Conservation (phyloP, 2,888 invertebrate genomes). For the Polia nebulosa region DNA sequence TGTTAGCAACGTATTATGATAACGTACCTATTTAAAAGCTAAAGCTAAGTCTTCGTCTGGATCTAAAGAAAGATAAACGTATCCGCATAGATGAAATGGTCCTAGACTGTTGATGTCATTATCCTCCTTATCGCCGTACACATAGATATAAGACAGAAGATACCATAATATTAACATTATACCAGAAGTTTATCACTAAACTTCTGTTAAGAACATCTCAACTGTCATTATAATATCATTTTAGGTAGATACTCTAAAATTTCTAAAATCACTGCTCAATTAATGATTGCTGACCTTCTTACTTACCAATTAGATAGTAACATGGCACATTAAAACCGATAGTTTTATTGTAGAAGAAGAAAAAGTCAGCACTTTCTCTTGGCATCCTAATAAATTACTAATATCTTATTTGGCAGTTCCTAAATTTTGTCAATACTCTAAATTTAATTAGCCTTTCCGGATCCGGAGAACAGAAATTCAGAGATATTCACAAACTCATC, state of each 20-base stretch:
- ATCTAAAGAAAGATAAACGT: conserved; percentile 3
- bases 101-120: neutral
- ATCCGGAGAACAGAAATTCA: neutral
- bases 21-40: neutral
- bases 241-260: neutral
- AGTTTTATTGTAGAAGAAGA: neutral
- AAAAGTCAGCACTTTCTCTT: conserved; percentile 3
- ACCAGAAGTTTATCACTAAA: neutral
- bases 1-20: conserved; percentile 7
- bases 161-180: too few species aligned
- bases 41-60: conserved; percentile 26
- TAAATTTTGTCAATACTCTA: conserved; percentile 9
- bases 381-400: conserved; percentile 2
- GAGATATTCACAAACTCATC: neutral
- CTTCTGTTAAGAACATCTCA: neutral
- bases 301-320: conserved; percentile 5
- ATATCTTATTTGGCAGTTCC: conserved; percentile 34
- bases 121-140: neutral
- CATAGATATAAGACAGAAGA: too few species aligned
- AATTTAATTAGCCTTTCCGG: neutral
- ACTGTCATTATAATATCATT: too few species aligned
- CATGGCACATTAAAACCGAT: conserved; percentile 26
- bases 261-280: conserved; percentile 5
- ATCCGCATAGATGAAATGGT: conserved; percentile 7
- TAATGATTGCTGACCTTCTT: neutral